Evolutionary conservation across 2,113 vertebrate genomes (phyloP).

Genomic region (Gavialis gangeticus): DNA sequence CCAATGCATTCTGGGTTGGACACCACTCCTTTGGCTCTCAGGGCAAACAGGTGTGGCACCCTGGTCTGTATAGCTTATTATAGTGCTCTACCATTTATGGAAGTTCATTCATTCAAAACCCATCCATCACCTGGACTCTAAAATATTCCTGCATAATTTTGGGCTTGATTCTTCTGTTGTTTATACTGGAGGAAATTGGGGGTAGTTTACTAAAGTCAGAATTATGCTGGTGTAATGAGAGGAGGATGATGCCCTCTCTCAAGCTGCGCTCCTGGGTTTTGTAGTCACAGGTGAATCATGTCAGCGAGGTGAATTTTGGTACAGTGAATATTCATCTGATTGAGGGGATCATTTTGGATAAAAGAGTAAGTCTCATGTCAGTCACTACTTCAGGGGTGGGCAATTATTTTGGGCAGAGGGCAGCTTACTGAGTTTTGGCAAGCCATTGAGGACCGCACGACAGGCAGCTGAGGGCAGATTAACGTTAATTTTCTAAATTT

Average conservation of each 20-base stretch:
- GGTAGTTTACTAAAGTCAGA: background rate
- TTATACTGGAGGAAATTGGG: background rate
- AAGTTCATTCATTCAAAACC: background rate
- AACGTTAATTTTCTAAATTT: too few species aligned
- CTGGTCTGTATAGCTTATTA: background rate
- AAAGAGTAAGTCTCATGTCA: background rate
- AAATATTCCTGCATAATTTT: background rate
- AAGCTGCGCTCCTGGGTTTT: background rate
- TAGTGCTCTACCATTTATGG: rapidly evolving
- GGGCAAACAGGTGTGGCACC: too few species aligned
- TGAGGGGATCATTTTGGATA: background rate
- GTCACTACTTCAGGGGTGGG: background rate
- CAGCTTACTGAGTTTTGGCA: too few species aligned
- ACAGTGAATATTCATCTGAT: background rate
- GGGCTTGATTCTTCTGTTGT: rapidly evolving
- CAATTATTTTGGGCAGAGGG: too few species aligned
- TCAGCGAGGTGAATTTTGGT: background rate
- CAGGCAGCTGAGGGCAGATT: too few species aligned
- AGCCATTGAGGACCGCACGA: too few species aligned
- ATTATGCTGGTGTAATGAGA: background rate
- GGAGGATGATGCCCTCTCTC: background rate
- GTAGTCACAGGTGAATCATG: background rate
- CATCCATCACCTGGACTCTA: background rate
- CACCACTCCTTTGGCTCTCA: too few species aligned
- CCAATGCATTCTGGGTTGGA: too few species aligned